These are phyloP conservation scores for Himalopsyche phryganea DNA, from an alignment of 1,140 invertebrate genomes.

Conservation along the genomic window DNA sequence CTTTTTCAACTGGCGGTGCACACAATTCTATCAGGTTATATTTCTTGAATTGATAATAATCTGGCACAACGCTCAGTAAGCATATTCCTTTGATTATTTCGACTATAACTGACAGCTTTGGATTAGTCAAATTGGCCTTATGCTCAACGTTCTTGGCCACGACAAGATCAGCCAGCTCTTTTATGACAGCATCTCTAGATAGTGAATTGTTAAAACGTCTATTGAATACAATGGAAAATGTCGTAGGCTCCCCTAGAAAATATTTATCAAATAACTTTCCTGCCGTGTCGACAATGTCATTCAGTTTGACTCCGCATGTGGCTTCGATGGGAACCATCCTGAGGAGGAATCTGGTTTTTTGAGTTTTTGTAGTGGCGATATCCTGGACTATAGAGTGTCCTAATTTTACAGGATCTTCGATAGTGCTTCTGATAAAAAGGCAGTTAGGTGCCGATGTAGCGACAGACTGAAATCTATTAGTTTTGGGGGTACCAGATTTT, in stretches of 20 bases:
- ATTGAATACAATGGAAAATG: slow-evolving; percentile 77
- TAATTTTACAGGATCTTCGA: slow-evolving; percentile 69
- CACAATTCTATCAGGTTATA: slow-evolving; percentile 60
- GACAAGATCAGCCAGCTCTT: slow-evolving; percentile 66
- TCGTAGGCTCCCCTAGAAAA: slow-evolving; percentile 67
- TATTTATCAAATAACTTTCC: slow-evolving; percentile 67
- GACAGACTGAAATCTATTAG: slow-evolving; percentile 60
- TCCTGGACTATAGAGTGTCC: slow-evolving; percentile 70
- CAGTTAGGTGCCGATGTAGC: slow-evolving; percentile 77
- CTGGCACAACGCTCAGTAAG: slow-evolving; percentile 61
- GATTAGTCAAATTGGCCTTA: slow-evolving; percentile 72
- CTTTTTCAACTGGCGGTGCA: slow-evolving; percentile 8
- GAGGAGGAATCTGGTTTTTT: slow-evolving; percentile 69
- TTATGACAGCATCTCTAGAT: slow-evolving; percentile 65
- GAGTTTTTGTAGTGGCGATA: slow-evolving; percentile 61
- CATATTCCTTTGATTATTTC: slow-evolving; percentile 71
- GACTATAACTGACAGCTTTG: slow-evolving; percentile 71
- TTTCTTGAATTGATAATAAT: slow-evolving; percentile 65
- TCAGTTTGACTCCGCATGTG: slow-evolving; percentile 73
- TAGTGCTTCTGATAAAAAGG: slow-evolving; percentile 76
- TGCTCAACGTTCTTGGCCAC: slow-evolving; percentile 64
- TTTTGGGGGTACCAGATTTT: slow-evolving; percentile 53
- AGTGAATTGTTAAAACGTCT: slow-evolving; percentile 75
- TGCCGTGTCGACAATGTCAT: slow-evolving; percentile 67
- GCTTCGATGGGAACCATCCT: slow-evolving; percentile 76